Conservation (phyloP, 2,797 vertebrate species). For the Spinus olivaceus region DNA sequence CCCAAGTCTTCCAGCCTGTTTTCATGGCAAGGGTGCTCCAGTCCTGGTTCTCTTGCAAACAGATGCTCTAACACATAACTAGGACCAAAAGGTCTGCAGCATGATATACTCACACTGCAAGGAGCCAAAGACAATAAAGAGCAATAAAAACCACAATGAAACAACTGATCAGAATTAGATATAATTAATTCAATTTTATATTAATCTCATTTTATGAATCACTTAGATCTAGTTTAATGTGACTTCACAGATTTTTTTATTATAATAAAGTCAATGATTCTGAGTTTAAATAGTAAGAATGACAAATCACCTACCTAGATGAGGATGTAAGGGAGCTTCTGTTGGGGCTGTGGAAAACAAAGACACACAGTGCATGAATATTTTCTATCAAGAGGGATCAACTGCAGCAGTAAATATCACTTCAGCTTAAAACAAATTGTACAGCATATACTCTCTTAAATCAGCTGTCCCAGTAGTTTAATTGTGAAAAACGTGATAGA, state of each 20-base stretch:
- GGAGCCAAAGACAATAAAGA: neutral
- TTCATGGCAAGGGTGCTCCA: neutral
- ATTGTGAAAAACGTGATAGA: neutral
- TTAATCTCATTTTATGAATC: neutral
- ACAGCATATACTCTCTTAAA: neutral
- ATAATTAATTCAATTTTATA: neutral
- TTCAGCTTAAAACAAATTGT: neutral
- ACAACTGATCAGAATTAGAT: neutral
- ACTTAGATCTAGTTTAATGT: neutral
- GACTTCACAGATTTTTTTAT: neutral
- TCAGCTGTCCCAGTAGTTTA: neutral
- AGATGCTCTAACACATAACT: neutral
- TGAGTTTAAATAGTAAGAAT: neutral
- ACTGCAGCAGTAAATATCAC: neutral
- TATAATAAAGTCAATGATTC: neutral
- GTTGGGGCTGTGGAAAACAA: slow-evolving; percentile 84
- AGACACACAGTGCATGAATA: neutral
- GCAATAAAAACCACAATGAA: neutral
- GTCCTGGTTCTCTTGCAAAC: neutral
- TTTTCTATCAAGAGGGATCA: neutral
- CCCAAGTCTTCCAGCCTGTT: neutral
- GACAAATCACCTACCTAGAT: slow-evolving; percentile 82
- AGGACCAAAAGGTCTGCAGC: neutral
- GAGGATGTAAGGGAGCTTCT: slow-evolving; percentile 87
- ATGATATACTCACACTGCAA: neutral